Evolutionary conservation across 2,888 invertebrate species (phyloP).

Genomic region (Ptychoptera albimana): DNA sequence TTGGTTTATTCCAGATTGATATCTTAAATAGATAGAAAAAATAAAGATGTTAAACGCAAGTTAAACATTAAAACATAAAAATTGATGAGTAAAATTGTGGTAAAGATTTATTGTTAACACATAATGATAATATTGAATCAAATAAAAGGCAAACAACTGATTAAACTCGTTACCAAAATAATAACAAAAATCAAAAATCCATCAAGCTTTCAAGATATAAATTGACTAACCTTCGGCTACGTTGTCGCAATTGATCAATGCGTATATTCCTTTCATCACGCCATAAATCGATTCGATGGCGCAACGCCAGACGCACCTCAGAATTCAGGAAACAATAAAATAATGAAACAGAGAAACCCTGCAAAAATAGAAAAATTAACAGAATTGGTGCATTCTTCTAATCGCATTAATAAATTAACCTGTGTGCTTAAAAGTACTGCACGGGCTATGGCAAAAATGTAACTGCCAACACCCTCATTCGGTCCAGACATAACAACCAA

Average conservation of each 20-base stretch:
- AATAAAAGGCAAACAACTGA: no score
- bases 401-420: conserved; percentile 36
- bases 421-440: conserved; percentile 79
- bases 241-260: conserved; percentile 19
- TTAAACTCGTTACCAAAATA: no score
- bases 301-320: conserved; percentile 72
- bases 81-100: no score
- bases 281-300: conserved; percentile 45
- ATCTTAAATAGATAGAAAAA: not conserved
- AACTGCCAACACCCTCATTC: conserved; percentile 52
- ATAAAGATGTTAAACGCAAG: not conserved
- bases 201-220: not conserved
- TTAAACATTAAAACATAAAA: no score
- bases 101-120: no score
- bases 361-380: conserved; percentile 12
- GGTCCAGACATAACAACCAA: conserved; percentile 72
- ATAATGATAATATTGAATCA: no score
- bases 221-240: conserved; percentile 22
- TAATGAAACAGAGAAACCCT: conserved; percentile 82
- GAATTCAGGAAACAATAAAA: conserved; percentile 90
- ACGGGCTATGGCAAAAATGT: conserved; percentile 61
- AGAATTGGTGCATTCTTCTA: not conserved
- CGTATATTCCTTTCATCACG: conserved; percentile 27
- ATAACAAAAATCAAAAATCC: no score
- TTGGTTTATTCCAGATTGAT: conserved; percentile 20